A percentile compares a stretch with the other conserved stretches of the same genome.
phyloP scores from a whole-genome alignment of 2,888 invertebrate genomes.

The Eustalomyia histrio region DNA sequence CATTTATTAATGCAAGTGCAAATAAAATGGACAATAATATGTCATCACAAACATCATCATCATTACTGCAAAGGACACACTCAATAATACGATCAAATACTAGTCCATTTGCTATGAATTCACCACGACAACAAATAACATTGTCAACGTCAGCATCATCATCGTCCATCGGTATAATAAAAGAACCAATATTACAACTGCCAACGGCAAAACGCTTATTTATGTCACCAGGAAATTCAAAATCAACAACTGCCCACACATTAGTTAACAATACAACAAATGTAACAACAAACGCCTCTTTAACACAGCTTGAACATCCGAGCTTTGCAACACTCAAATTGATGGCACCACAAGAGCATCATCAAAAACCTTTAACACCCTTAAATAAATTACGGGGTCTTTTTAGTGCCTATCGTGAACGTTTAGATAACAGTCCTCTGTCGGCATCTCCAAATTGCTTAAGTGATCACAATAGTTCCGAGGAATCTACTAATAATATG shows the following conservation, averaged over 20 bases:
- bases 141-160: not conserved
- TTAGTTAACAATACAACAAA: conserved; percentile 7
- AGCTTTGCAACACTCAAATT: not conserved
- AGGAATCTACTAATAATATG: conserved; percentile 29
- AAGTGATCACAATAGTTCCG: conserved; percentile 28
- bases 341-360: conserved; percentile 3
- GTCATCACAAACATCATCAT: conserved; percentile 45
- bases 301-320: not conserved
- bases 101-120: conserved; percentile 17
- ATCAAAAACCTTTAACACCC: conserved; percentile 67
- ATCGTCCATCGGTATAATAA: conserved; percentile 10
- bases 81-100: conserved; percentile 44
- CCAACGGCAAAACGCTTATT: conserved; percentile 65
- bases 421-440: conserved; percentile 55
- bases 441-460: conserved; percentile 22
- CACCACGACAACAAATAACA: conserved; percentile 35
- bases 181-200: conserved; percentile 47
- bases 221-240: conserved; percentile 57
- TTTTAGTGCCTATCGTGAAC: conserved; percentile 71
- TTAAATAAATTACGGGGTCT: conserved; percentile 70
- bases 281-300: not conserved
- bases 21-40: conserved; percentile 48
- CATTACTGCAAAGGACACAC: conserved; percentile 37
- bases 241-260: conserved; percentile 49
- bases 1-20: conserved; percentile 56